These are phyloP conservation scores for Ricordea florida DNA, from an alignment of 92 coral and sea anemone genomes.

Conservation along the genomic window DNA sequence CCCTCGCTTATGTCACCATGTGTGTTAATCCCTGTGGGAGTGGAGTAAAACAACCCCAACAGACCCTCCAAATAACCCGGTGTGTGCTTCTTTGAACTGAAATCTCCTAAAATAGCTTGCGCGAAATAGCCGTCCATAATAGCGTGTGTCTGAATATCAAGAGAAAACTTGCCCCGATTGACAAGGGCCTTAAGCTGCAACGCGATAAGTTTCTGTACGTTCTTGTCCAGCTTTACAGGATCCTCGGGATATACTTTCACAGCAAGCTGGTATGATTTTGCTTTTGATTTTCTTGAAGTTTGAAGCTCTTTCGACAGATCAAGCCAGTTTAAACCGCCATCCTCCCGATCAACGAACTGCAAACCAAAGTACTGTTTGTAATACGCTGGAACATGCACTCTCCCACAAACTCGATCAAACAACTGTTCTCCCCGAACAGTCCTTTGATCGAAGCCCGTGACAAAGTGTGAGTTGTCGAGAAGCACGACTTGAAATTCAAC, in stretches of 20 bases:
- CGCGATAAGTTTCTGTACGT: slow-evolving; percentile 40
- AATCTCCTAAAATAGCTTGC: slow-evolving; percentile 90
- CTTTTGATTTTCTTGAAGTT: slow-evolving; percentile 45
- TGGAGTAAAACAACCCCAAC: slow-evolving; percentile 71
- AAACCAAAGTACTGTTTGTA: slow-evolving; percentile 82
- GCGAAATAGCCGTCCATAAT: slow-evolving; percentile 86
- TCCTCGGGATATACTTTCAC: slow-evolving; percentile 83
- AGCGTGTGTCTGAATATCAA: slow-evolving; percentile 75
- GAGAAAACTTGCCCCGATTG: slow-evolving; percentile 72
- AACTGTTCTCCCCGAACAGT: slow-evolving; percentile 49
- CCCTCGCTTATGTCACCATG: slow-evolving; percentile 70
- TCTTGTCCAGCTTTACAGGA: slow-evolving; percentile 53
- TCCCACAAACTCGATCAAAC: slow-evolving; percentile 71
- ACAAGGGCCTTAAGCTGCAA: slow-evolving; percentile 78
- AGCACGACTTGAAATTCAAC: slow-evolving; percentile 74
- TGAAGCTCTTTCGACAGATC: slow-evolving; percentile 63
- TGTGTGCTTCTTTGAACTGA: slow-evolving; percentile 56
- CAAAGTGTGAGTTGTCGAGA: slow-evolving; percentile 76
- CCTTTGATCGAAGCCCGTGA: slow-evolving; percentile 47
- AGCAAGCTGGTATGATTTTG: slow-evolving; percentile 70
- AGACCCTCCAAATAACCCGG: slow-evolving; percentile 87
- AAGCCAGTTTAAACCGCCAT: slow-evolving; percentile 90
- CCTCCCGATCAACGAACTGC: slow-evolving; percentile 75
- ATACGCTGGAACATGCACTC: slow-evolving; percentile 56
- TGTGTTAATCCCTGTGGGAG: slow-evolving; percentile 90